Conservation (phyloP, 2,113 vertebrate genomes). For the Neofelis nebulosa region DNA sequence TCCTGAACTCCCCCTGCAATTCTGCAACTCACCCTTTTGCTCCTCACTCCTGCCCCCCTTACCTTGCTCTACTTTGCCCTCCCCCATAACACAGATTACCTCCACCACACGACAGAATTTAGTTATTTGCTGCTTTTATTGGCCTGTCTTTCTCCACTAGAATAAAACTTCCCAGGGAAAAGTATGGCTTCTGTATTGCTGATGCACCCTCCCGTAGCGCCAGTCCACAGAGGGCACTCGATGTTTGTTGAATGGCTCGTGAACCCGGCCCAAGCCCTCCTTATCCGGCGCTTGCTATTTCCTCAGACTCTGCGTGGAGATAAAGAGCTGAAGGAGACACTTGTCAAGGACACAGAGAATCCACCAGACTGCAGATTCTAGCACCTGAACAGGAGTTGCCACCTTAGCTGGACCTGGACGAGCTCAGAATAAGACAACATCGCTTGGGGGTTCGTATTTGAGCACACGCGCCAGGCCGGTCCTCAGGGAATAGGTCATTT, state of each 20-base stretch:
- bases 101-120: neutral
- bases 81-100: neutral
- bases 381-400: neutral
- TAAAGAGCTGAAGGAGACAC: neutral
- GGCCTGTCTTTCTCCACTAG: neutral
- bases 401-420: neutral
- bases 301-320: neutral
- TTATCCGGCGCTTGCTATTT: fast-evolving
- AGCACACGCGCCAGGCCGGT: neutral
- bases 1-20: neutral
- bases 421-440: neutral
- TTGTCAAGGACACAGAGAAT: neutral
- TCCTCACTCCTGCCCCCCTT: fast-evolving
- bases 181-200: fast-evolving
- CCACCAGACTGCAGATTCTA: neutral
- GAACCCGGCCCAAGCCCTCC: neutral
- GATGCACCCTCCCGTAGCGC: fast-evolving
- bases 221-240: fast-evolving
- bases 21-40: neutral
- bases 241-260: neutral
- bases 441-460: neutral
- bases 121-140: neutral
- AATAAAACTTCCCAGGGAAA: fast-evolving
- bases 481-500: neutral
- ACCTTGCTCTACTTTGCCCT: neutral